Evolutionary conservation across 2,888 invertebrate genomes (phyloP), one percentile per base, ranked within the genome.

Genomic region (Frankliniella intonsa): DNA sequence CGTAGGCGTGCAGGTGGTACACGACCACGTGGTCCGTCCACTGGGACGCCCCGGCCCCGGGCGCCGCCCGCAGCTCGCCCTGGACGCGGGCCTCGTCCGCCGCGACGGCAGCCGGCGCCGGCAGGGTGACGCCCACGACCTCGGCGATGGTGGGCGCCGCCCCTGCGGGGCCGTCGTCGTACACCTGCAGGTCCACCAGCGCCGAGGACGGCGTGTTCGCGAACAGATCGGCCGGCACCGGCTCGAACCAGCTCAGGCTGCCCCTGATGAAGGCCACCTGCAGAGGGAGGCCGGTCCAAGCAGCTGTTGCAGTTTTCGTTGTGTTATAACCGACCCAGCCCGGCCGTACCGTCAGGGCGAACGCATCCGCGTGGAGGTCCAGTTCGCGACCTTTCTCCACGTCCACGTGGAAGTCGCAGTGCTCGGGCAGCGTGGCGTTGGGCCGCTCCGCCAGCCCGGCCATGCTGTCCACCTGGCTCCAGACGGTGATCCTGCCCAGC

Each of bases 321-420:
- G n/a, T n/a, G n/a, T n/a, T n/a, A n/a, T n/a, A n/a, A n/a, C n/a
- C n/a, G n/a, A n/a, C n/a, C 62, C 14, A n/a, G 14, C 17, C 17
- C 62, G 62, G 19, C 0, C 62, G 17, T 62, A 62, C 62, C 25
- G 69, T 22, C 25, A 76, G 22, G 25, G 22, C 69, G 25, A 76
- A 76, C 69, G 69, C 69, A 12, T 76, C 69, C 22, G 69, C n/a
- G 22, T 76, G 22, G 11, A 12, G 2, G 25, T 76, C 69, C 69
- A 76, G n/a, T 10, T n/a, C 10, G 10, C 69, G 69, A 1, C 25
- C 69, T 25, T 76, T 76, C 69, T 76, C 69, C 22, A 11, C 22
- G 69, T 76, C 69, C 69, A 76, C 69, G 69, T 11, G 9, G 25
- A 76, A 76, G 69, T 76, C 25, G 69, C 69, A 76, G 69, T 76